These are phyloP conservation scores for Trichonephila clavata DNA, from an alignment of 1,140 invertebrate species.

Conservation along the genomic window DNA sequence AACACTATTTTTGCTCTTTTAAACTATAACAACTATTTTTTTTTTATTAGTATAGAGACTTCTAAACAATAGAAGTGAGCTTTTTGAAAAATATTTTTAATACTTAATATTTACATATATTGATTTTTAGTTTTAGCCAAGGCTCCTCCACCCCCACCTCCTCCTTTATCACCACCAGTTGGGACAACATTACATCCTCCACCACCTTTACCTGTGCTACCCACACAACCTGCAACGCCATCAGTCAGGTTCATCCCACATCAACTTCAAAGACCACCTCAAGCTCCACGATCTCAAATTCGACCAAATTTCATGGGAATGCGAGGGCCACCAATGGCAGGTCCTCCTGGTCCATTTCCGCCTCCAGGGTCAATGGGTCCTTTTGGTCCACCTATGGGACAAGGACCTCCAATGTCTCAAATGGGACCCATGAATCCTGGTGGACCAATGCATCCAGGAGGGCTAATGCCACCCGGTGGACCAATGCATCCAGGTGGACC, in stretches of 20 bases:
- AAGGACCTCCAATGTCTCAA: conserved; percentile 38
- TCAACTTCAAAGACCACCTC: conserved; percentile 78
- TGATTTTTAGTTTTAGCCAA: conserved; percentile 47
- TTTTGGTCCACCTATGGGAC: conserved; percentile 46
- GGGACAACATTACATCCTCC: background rate
- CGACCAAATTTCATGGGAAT: conserved; percentile 40
- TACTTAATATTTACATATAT: background rate
- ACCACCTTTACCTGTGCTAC: conserved; percentile 16
- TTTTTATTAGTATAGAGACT: background rate
- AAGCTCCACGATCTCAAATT: conserved; percentile 33
- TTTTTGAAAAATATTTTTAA: background rate
- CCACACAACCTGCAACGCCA: background rate
- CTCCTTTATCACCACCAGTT: conserved; percentile 27
- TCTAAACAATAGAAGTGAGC: background rate
- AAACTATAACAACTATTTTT: no score
- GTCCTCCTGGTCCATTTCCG: conserved; percentile 16
- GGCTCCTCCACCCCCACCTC: conserved; percentile 69
- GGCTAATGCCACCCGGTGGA: conserved; percentile 37
- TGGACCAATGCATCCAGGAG: conserved; percentile 44
- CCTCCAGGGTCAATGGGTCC: conserved; percentile 31
- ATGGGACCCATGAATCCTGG: background rate
- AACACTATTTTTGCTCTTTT: no score
- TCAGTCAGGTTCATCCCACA: conserved; percentile 77
- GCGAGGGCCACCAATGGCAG: conserved; percentile 41
- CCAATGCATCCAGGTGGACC: conserved; percentile 46